phyloP scores from a whole-genome alignment of 2,888 invertebrate genomes.

The Lycia hirtaria region DNA sequence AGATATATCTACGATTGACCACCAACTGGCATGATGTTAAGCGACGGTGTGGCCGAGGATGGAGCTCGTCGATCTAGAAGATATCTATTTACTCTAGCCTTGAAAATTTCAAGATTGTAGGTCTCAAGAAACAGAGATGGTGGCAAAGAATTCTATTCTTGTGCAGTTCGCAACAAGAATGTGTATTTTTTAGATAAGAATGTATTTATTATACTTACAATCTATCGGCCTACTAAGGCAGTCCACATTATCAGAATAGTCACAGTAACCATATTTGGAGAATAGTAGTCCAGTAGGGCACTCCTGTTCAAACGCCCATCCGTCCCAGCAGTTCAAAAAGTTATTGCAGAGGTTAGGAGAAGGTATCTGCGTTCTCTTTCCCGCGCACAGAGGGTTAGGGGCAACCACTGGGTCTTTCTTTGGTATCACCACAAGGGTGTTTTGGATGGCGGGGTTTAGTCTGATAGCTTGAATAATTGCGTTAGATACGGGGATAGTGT shows the following conservation, averaged over 20 bases:
- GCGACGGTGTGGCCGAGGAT: too few relatives aligned
- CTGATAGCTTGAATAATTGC: conserved; percentile 70
- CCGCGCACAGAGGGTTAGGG: conserved; percentile 69
- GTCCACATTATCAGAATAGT: conserved; percentile 87
- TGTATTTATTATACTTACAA: conserved; percentile 52
- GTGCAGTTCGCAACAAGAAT: too few relatives aligned
- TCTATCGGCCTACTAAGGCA: conserved; percentile 81
- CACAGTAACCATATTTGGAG: conserved; percentile 86
- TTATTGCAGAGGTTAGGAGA: conserved; percentile 85
- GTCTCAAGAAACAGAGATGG: too few relatives aligned
- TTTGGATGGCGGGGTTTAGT: conserved; percentile 68
- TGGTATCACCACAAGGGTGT: conserved; percentile 61
- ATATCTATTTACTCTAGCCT: too few relatives aligned
- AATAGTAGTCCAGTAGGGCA: conserved; percentile 88
- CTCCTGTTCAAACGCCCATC: conserved; percentile 87
- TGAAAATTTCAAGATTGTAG: too few relatives aligned
- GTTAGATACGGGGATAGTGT: conserved; percentile 76
- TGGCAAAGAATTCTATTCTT: too few relatives aligned
- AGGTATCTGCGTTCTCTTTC: conserved; percentile 87
- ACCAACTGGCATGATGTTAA: too few relatives aligned
- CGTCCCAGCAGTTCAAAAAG: conserved; percentile 91
- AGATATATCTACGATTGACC: too few relatives aligned
- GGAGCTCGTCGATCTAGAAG: too few relatives aligned
- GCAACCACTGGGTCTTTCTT: conserved; percentile 58
- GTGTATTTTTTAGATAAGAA: not conserved